Conservation (phyloP, 2,113 vertebrate genomes). For the Ondatra zibethicus region DNA sequence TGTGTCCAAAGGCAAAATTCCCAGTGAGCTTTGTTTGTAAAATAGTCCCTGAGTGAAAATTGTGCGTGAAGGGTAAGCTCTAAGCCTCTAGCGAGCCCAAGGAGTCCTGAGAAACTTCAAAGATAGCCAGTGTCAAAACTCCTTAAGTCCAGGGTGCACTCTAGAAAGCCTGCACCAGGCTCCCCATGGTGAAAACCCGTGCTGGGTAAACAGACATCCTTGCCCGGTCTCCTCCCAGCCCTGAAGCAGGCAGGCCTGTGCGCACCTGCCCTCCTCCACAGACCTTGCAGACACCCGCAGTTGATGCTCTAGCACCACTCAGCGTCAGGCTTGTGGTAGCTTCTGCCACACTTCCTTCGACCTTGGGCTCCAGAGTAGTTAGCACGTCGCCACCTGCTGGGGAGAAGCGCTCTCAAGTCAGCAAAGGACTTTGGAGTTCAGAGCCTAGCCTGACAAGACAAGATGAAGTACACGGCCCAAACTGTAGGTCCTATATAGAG, state of each 20-base stretch:
- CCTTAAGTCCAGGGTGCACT: neutral
- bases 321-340: neutral
- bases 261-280: neutral
- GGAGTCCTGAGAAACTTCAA: neutral
- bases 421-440: neutral
- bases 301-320: neutral
- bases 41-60: neutral
- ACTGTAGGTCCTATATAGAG: neutral
- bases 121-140: neutral
- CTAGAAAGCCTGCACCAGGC: neutral
- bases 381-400: conserved; percentile 5
- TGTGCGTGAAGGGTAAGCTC: neutral
- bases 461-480: neutral
- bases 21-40: neutral
- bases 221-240: neutral
- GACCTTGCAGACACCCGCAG: neutral
- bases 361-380: neutral
- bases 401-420: neutral
- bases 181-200: neutral
- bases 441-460: neutral
- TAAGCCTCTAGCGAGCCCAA: neutral
- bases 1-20: neutral
- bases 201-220: neutral
- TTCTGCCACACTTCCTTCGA: neutral
- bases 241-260: too few species aligned